A percentile compares a stretch with the other conserved stretches of the same genome.
Conservation (phyloP, 2,113 vertebrate species). For the Dromas ardeola region DNA sequence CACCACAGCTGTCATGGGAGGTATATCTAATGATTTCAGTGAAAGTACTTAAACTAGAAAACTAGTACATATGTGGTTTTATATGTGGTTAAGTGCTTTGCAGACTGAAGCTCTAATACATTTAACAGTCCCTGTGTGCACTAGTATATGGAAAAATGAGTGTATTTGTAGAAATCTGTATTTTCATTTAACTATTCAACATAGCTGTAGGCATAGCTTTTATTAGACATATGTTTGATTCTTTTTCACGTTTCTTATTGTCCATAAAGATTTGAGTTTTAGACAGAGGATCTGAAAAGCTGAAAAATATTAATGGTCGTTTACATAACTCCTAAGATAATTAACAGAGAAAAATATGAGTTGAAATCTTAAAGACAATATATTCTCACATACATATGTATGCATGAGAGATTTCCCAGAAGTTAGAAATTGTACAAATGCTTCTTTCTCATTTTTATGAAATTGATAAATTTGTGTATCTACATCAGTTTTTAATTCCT, state of each 20-base stretch:
- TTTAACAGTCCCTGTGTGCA: not conserved
- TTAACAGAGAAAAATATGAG: not conserved
- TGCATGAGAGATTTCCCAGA: not conserved
- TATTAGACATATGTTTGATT: not conserved
- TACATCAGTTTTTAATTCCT: not conserved
- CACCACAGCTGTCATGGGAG: not conserved
- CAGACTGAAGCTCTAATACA: not conserved
- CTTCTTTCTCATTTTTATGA: not conserved
- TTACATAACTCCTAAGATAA: not conserved
- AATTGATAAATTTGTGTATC: not conserved
- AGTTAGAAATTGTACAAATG: not conserved
- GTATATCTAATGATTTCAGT: not conserved
- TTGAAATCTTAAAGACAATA: not conserved
- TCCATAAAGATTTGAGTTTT: not conserved
- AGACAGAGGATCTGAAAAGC: not conserved
- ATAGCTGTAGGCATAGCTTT: not conserved
- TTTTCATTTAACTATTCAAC: not conserved
- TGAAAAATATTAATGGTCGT: not conserved
- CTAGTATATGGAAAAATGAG: not conserved
- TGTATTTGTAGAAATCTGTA: not conserved
- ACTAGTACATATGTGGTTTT: not conserved
- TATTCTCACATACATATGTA: not conserved
- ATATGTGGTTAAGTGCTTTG: not conserved
- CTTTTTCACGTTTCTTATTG: not conserved
- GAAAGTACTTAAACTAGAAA: not conserved